Percentiles rank a stretch among this genome's conserved stretches.
These are phyloP conservation scores for Holocentrus rufus DNA, from an alignment of 2,797 vertebrate species.

Conservation along the genomic window DNA sequence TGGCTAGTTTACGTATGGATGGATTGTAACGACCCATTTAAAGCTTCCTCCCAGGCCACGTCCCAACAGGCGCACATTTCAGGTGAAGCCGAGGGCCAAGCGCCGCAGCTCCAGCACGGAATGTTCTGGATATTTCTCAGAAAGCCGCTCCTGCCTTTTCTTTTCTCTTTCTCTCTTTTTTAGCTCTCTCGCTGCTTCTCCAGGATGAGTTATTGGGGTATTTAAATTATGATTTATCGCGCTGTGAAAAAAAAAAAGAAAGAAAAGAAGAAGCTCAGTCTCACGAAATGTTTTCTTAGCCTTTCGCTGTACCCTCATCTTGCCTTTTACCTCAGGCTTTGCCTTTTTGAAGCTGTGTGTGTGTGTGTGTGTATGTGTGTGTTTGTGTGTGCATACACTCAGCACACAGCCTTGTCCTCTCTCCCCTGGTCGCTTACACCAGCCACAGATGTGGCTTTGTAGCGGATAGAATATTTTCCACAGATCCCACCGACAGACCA, in stretches of 20 bases:
- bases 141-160: slow-evolving; percentile 45
- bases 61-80: slow-evolving; percentile 29
- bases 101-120: slow-evolving; percentile 45
- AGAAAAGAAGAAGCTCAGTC: slow-evolving; percentile 12
- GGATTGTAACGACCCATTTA: slow-evolving; percentile 48
- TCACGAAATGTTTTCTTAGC: slow-evolving; percentile 47
- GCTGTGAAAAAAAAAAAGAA: slow-evolving; percentile 6
- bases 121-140: slow-evolving; percentile 65
- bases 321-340: slow-evolving; percentile 26
- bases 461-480: slow-evolving; percentile 58
- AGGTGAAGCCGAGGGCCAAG: slow-evolving; percentile 58
- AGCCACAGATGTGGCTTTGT: slow-evolving; percentile 69
- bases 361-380: slow-evolving; percentile 18
- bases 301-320: slow-evolving; percentile 37
- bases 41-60: slow-evolving; percentile 31
- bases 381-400: not conserved
- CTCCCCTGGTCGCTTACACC: slow-evolving; percentile 38
- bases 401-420: slow-evolving; percentile 27
- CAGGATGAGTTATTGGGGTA: slow-evolving; percentile 56
- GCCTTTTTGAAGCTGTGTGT: slow-evolving; percentile 30
- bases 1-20: slow-evolving; percentile 33
- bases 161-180: slow-evolving; percentile 32
- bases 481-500: slow-evolving; percentile 47
- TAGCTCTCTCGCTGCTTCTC: slow-evolving; percentile 30
- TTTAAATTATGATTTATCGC: slow-evolving; percentile 66